Evolutionary conservation across 2,888 invertebrate genomes (phyloP), one percentile per base, ranked within the genome.

Genomic region (Drosophila tripunctata): DNA sequence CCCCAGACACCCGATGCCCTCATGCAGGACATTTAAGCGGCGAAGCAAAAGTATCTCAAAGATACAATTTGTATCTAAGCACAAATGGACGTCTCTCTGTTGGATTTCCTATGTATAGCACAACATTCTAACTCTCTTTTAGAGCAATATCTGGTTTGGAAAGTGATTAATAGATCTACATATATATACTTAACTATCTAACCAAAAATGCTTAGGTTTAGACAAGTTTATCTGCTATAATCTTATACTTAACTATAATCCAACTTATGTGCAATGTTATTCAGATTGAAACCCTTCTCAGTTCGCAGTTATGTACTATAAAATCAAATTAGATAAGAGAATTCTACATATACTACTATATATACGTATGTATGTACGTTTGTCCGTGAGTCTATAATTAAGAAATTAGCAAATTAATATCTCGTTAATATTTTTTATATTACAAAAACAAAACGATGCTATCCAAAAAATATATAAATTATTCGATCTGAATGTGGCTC

Each of bases 1-100:
- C 89, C 89, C 0, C 89, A 89, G 63, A 89, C 89, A 10, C 87
- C 89, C 0, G 76, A 86, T 21, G 89, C 89, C 14, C 60, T 89
- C 36, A 54, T 89, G 70, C 83, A 88, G 40, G 72, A 76, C n/a
- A 87, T 88, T 35, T 88, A 86, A 84, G 36, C 17, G n/a, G n/a
- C n/a, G n/a, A 10, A 43, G n/a, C 2, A 2, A 31, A 56, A 31
- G 40, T 68, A 51, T 68, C 69, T 68, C 5, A 30, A 38, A 64
- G 65, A 69, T 57, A 38, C 47, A 40, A 36, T 27, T 24, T 2
- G n/a, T 1, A n/a, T n/a, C n/a, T n/a, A n/a, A 35, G 48, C 35
- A 48, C 27, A n/a, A 30, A 4, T 10, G 2, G 47, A 47, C 31
- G 21, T 14, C 10, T 22, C 19, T 21, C 12, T 14, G 8, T 31